Conservation (phyloP, 2,113 vertebrate species). For the Dicrurus megarhynchus region DNA sequence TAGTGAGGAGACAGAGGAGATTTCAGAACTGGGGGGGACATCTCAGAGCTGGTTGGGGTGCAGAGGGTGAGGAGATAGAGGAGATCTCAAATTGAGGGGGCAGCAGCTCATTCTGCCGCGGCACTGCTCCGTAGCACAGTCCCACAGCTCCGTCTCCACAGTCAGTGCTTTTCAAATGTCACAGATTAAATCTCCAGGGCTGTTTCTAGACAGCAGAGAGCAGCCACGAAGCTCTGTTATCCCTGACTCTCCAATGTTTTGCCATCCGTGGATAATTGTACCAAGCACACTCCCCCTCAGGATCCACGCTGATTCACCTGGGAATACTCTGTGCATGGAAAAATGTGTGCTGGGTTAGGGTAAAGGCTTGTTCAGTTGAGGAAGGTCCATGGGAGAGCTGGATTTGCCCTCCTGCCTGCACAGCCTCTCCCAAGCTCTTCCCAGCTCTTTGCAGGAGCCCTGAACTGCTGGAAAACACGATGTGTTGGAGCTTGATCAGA, state of each 20-base stretch:
- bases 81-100: background rate
- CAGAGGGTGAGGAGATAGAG: background rate
- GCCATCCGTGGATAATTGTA: background rate
- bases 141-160: background rate
- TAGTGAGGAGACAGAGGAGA: no score
- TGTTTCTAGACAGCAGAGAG: conserved; percentile 6
- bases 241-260: background rate
- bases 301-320: background rate
- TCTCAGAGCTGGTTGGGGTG: background rate
- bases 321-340: background rate
- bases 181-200: conserved; percentile 11
- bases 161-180: background rate
- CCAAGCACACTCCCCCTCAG: background rate
- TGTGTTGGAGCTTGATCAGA: conserved; percentile 49
- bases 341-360: background rate
- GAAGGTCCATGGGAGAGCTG: background rate
- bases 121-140: fast-evolving
- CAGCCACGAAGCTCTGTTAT: background rate
- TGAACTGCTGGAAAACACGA: background rate
- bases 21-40: background rate
- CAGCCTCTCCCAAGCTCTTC: background rate
- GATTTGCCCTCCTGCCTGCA: background rate
- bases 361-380: background rate
- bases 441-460: background rate
- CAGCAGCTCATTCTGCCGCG: background rate